Conservation (phyloP, 2,113 vertebrate genomes). For the Perca schrenkii region DNA sequence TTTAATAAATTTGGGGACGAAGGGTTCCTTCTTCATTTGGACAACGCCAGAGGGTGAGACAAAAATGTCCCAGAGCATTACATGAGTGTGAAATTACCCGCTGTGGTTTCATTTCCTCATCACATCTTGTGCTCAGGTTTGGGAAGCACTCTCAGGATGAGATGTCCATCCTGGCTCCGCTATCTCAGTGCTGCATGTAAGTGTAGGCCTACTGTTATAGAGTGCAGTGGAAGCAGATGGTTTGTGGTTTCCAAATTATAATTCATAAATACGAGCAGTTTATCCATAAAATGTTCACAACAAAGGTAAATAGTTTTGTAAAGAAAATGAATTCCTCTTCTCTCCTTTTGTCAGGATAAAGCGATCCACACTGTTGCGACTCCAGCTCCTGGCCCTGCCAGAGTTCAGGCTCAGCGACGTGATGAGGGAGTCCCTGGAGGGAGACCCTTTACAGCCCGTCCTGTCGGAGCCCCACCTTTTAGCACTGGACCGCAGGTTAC, state of each 20-base stretch:
- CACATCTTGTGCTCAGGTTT: slow-evolving; percentile 85
- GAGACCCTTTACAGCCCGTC: slow-evolving; percentile 87
- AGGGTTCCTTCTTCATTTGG: slow-evolving; percentile 93
- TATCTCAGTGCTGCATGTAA: slow-evolving; percentile 96
- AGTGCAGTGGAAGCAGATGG: neutral
- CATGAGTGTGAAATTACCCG: neutral
- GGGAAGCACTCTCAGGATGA: slow-evolving; percentile 92
- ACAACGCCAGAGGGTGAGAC: slow-evolving; percentile 96
- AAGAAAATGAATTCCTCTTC: neutral
- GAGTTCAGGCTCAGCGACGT: slow-evolving; percentile 91
- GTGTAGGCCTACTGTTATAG: slow-evolving; percentile 63
- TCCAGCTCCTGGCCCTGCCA: slow-evolving; percentile 86
- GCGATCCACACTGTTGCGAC: slow-evolving; percentile 86
- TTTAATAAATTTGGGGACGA: slow-evolving; percentile 97
- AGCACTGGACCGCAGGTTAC: slow-evolving; percentile 92
- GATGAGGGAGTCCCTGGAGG: slow-evolving; percentile 92
- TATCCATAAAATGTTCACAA: neutral
- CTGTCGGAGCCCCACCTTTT: slow-evolving; percentile 91
- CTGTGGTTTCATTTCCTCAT: neutral
- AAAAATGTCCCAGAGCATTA: too few species aligned
- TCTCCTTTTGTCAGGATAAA: slow-evolving; percentile 87
- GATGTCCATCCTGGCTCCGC: slow-evolving; percentile 92
- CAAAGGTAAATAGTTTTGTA: too few species aligned
- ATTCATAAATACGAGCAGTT: neutral
- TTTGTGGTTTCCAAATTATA: neutral